Base-by-base conservation (phyloP, 2,888 invertebrate genomes). In the Lottia scabra region DNA sequence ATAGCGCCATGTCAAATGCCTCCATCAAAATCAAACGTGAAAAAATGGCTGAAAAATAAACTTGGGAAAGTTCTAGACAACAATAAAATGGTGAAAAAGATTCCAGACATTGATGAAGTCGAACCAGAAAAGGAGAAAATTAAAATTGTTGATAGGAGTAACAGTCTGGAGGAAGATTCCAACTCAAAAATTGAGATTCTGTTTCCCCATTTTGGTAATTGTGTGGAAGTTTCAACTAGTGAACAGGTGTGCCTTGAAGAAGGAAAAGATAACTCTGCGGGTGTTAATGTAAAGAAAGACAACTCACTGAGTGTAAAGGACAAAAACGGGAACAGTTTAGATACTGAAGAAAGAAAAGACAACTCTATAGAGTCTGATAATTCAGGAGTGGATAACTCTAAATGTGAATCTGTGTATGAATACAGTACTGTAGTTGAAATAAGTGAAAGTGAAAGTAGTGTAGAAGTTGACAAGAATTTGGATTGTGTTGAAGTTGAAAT, bases 1-100 rank as follows among this genome's bases (percentile, higher is more conserved):
- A 78, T 86, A n/a, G 79, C 82, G 46, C 87, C 87, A 23, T 83
- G 83, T 75, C 71, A 66, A 38, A 76, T 73, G 23, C 83, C 86
- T 19, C 86, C 86, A 26, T 67, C 71, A 8, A 67, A 48, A 26
- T 72, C 73, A 62, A 65, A 48, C 65, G 83, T 85, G 13, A 45
- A 70, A 23, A 68, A 71, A 44, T 85, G 84, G 83, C 69, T 68
- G 26, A 72, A 78, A 63, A 56, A 16, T 64, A 70, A 48, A 38
- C 23, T 70, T 26, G 45, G 26, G 13, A 27, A 27, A 27, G 23
- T 30, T 19, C 23, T 46, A 13, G 26, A n/a, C 16, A 65, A 70
- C 15, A 27, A 68, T 13, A 30, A 30, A 19, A 19, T 38, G 1
- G 5, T 38, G 38, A 38, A 8, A 8, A 43, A 30, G 16, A 16